Conservation (phyloP, 2,113 vertebrate species). For the Budorcas taxicolor region DNA sequence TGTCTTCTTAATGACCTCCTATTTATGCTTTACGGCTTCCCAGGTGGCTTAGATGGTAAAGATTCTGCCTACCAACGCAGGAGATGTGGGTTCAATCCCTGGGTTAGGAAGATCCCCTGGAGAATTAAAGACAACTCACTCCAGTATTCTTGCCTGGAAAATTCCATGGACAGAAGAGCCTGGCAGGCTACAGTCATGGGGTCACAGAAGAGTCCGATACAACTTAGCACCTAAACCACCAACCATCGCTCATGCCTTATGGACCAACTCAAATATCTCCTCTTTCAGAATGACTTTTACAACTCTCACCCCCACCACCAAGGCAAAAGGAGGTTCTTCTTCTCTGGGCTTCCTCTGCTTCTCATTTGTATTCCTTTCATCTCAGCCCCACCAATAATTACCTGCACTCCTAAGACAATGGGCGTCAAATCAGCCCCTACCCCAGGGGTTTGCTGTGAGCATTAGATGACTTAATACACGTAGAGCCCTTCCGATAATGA, state of each 20-base stretch:
- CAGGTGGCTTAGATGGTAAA: not conserved
- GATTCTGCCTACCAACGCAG: not conserved
- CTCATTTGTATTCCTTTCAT: not conserved
- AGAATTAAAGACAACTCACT: not conserved
- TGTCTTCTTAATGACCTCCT: not conserved
- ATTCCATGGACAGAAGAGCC: not conserved
- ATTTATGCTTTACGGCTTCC: not conserved
- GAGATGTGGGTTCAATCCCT: not conserved
- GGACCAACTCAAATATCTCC: not conserved
- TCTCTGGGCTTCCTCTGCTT: not conserved
- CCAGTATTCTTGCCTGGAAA: not conserved
- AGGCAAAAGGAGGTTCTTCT: not conserved
- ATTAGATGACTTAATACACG: not conserved
- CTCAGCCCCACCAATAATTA: not conserved
- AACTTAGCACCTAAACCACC: not conserved
- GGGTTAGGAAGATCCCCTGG: not conserved
- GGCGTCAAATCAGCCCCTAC: not conserved
- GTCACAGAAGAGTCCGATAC: not conserved
- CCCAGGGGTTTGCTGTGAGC: not conserved
- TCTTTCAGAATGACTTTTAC: not conserved
- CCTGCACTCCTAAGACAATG: not conserved
- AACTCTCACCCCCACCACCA: not conserved
- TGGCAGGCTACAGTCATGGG: not conserved
- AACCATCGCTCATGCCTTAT: not conserved
- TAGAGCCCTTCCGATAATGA: not conserved